phyloP scores from a whole-genome alignment of 1,140 invertebrate genomes.

The Diorhabda carinulata region DNA sequence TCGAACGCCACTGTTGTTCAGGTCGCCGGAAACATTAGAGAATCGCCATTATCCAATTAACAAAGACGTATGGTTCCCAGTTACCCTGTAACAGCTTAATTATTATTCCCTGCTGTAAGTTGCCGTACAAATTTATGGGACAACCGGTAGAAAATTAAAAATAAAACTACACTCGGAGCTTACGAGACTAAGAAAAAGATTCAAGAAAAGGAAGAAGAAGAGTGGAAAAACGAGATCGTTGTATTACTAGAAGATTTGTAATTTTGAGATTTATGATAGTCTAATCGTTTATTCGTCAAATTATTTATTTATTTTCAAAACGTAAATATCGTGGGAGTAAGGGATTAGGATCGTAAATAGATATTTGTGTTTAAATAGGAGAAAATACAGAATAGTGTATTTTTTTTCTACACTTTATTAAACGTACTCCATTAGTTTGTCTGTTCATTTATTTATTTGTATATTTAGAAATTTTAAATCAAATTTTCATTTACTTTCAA shows the following conservation, averaged over 20 bases:
- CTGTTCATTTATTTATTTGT: too few species aligned
- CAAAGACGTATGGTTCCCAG: slow-evolving; percentile 17
- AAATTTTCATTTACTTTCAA: too few species aligned
- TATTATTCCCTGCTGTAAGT: slow-evolving; percentile 14
- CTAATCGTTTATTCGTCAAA: not conserved
- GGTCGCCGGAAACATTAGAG: slow-evolving; percentile 19
- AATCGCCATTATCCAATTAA: slow-evolving; percentile 22
- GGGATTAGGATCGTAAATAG: not conserved
- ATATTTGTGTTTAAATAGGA: too few species aligned
- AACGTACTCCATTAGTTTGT: too few species aligned
- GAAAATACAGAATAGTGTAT: too few species aligned
- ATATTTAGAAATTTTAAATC: too few species aligned
- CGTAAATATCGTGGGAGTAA: not conserved
- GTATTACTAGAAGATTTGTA: not conserved
- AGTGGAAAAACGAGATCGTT: slow-evolving; percentile 2
- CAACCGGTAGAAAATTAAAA: slow-evolving; percentile 17
- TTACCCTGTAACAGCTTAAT: slow-evolving; percentile 17
- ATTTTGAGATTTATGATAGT: not conserved
- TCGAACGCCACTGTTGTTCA: slow-evolving; percentile 15
- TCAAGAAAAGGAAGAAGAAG: not conserved
- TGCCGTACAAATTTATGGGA: slow-evolving; percentile 11
- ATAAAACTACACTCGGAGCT: slow-evolving; percentile 15
- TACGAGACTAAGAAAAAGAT: not conserved
- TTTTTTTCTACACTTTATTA: too few species aligned
- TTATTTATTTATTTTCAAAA: not conserved